Percentiles rank a stretch among this genome's conserved stretches.
These are phyloP conservation scores for Lagopus leucura DNA, from an alignment of 2,113 vertebrate species.

Conservation along the genomic window DNA sequence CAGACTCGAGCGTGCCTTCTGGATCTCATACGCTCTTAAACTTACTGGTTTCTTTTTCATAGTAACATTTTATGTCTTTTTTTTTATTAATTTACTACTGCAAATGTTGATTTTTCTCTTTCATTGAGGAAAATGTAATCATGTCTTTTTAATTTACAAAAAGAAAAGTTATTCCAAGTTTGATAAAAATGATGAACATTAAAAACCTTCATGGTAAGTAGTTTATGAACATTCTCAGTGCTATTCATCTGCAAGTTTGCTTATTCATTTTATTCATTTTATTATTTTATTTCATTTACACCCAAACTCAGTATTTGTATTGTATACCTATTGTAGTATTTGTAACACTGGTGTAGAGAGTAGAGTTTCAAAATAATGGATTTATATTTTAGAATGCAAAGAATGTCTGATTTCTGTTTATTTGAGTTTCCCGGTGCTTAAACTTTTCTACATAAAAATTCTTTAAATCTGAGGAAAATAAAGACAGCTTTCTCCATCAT, in stretches of 20 bases:
- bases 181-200: constrained; percentile 12
- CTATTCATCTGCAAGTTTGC: neutral
- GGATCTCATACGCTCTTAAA: neutral
- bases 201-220: neutral
- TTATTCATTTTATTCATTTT: neutral
- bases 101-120: neutral
- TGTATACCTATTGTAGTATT: fast-evolving
- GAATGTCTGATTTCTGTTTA: neutral
- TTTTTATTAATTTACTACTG: no score
- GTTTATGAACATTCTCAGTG: constrained; percentile 12
- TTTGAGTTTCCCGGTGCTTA: neutral
- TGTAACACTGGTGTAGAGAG: neutral
- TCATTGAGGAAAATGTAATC: neutral
- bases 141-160: constrained; percentile 21
- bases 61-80: neutral
- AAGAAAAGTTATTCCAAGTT: neutral
- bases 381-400: neutral
- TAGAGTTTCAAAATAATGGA: neutral
- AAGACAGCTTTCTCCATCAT: neutral
- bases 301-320: no score
- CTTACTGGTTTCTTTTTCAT: neutral
- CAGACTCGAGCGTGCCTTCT: neutral
- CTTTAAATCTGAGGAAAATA: neutral
- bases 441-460: neutral
- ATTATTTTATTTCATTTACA: neutral